These are phyloP conservation scores for Globodera ellingtonae DNA, from an alignment of 1,140 invertebrate species.

Conservation along the genomic window DNA sequence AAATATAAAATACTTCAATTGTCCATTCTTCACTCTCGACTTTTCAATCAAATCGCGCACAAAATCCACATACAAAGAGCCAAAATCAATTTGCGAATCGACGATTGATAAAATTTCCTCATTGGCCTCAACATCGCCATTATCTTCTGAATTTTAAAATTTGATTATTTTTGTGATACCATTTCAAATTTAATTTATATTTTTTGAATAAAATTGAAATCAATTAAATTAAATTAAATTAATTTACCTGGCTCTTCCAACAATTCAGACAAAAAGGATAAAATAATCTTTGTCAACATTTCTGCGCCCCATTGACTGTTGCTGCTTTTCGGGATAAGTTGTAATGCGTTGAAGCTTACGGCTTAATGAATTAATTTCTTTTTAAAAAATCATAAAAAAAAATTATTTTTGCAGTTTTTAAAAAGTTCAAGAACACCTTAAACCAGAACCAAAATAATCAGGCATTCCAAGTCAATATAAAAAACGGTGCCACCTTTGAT, in stretches of 20 bases:
- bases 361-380: not conserved
- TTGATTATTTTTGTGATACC: not conserved
- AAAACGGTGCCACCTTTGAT: conserved; percentile 8
- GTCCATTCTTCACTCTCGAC: not conserved
- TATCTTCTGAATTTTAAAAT: not conserved
- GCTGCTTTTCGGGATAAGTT: not conserved
- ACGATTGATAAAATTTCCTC: not conserved
- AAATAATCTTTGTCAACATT: conserved; percentile 17
- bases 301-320: conserved; percentile 11
- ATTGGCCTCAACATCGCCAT: not conserved
- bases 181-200: no score
- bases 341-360: conserved; percentile 11
- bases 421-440: no score
- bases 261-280: conserved; percentile 17
- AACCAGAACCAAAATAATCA: no score
- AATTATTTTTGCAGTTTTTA: no score
- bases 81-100: not conserved
- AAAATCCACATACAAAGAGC: not conserved
- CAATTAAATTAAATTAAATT: no score
- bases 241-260: not conserved
- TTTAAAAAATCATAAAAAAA: not conserved
- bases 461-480: no score
- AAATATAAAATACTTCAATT: not conserved
- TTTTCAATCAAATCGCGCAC: conserved; percentile 1
- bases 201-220: no score